phyloP scores from a whole-genome alignment of 30 jellyfish, hydroid and myxozoan species.

The Aurelia aurita region DNA sequence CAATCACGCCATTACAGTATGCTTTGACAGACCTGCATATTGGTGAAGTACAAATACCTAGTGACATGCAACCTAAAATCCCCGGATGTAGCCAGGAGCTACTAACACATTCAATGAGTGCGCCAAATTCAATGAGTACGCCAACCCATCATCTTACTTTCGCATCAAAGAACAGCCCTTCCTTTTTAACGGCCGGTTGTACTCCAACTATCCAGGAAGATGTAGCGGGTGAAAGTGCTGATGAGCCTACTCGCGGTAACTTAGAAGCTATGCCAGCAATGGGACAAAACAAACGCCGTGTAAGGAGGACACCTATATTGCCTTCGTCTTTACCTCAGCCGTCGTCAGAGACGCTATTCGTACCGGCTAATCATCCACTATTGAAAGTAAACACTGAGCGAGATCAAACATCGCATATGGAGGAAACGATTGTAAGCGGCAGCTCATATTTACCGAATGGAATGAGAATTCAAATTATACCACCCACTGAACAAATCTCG shows the following conservation, averaged over 20 bases:
- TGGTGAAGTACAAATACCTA: conserved; percentile 90
- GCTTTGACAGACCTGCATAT: conserved; percentile 92
- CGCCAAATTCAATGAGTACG: conserved; percentile 41
- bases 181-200: conserved; percentile 37
- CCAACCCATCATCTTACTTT: conserved; percentile 52
- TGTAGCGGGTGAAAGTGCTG: conserved; percentile 80
- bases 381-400: conserved; percentile 60
- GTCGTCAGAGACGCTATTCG: conserved; percentile 84
- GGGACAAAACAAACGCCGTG: conserved; percentile 75
- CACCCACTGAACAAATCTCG: conserved; percentile 94
- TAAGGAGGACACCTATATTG: conserved; percentile 85
- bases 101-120: conserved; percentile 49
- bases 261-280: conserved; percentile 51
- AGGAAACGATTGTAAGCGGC: conserved; percentile 47
- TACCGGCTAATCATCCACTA: conserved; percentile 98
- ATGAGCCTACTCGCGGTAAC: conserved; percentile 47
- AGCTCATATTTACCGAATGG: conserved; percentile 75
- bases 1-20: conserved; percentile 86
- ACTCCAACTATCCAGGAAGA: conserved; percentile 87
- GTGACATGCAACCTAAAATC: conserved; percentile 57
- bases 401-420: conserved; percentile 50
- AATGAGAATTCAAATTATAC: conserved; percentile 91
- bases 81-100: conserved; percentile 89
- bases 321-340: conserved; percentile 69
- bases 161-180: conserved; percentile 54